Percentiles rank a stretch among this genome's conserved stretches.
phyloP scores from a whole-genome alignment of 2,888 invertebrate genomes.

The Charanyca ferruginea region DNA sequence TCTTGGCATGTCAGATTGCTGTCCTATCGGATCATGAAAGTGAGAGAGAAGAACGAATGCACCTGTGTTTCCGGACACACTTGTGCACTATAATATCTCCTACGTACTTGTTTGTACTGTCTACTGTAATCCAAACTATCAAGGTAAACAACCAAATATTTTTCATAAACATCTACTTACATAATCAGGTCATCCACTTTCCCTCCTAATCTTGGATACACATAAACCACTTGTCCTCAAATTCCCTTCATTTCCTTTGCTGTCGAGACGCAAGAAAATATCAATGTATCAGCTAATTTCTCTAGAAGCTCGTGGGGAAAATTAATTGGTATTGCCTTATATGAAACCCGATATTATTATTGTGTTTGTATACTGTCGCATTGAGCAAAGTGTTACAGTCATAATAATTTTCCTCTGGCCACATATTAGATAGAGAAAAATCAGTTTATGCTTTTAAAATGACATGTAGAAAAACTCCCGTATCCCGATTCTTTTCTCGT shows the following conservation, averaged over 20 bases:
- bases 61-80: too few species aligned
- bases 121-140: too few species aligned
- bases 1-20: too few species aligned
- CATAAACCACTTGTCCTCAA: conserved; percentile 10
- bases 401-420: neutral
- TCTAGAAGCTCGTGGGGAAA: conserved; percentile 6
- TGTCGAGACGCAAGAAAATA: conserved; percentile 27
- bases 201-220: neutral
- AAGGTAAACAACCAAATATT: conserved; percentile 3
- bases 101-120: neutral
- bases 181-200: conserved; percentile 13
- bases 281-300: conserved; percentile 30
- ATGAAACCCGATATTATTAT: conserved; percentile 26
- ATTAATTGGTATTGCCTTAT: conserved; percentile 33
- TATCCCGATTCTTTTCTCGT: too few species aligned
- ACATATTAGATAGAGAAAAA: neutral
- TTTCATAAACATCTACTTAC: neutral
- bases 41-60: too few species aligned
- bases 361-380: neutral
- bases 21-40: too few species aligned
- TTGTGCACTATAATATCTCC: too few species aligned
- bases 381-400: neutral
- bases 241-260: conserved; percentile 23
- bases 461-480: too few species aligned
- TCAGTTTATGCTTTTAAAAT: neutral